phyloP scores from a whole-genome alignment of 2,888 invertebrate genomes.

The Serripes groenlandicus region DNA sequence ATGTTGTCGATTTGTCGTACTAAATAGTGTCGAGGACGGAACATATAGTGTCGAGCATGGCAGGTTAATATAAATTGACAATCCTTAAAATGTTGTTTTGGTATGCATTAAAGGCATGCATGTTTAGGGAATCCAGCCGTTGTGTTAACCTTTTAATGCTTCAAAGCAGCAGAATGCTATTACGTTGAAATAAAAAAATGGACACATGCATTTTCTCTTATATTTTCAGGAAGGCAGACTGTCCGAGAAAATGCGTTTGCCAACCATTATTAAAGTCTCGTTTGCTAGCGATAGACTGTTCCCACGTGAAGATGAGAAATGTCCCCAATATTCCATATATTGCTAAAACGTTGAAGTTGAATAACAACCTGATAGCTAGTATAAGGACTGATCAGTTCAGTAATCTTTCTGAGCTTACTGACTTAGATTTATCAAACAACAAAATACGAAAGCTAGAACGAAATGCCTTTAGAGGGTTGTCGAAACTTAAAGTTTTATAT shows the following conservation, averaged over 20 bases:
- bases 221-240: neutral
- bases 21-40: too few relatives aligned
- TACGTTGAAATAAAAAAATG: too few relatives aligned
- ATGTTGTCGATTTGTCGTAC: too few relatives aligned
- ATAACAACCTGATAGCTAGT: neutral
- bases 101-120: too few relatives aligned
- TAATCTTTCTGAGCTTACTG: neutral
- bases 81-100: too few relatives aligned
- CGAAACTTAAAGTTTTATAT: neutral
- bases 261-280: neutral
- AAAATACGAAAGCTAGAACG: neutral
- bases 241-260: neutral
- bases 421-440: slow-evolving; percentile 16
- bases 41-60: too few relatives aligned
- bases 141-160: too few relatives aligned
- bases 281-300: neutral
- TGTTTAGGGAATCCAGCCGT: too few relatives aligned
- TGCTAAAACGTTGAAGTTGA: neutral
- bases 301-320: neutral
- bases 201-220: too few relatives aligned
- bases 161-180: too few relatives aligned
- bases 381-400: neutral
- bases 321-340: neutral
- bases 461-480: neutral
- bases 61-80: too few relatives aligned